Evolutionary conservation across 2,797 vertebrate species (phyloP).

Genomic region (Mionectes olivaceus): DNA sequence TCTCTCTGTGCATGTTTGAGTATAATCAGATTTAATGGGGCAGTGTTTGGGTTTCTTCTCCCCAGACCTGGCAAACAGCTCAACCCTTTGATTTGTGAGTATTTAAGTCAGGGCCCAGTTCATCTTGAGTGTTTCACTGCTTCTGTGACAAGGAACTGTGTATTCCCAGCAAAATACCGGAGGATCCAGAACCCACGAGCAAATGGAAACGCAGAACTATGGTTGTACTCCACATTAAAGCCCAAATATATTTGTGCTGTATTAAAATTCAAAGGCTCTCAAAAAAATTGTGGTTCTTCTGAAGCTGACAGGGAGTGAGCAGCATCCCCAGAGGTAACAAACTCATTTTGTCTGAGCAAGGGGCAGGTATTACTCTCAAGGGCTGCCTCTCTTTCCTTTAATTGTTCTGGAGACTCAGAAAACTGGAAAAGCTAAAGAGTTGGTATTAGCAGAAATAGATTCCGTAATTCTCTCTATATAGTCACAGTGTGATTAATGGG

Average conservation of each 20-base stretch:
- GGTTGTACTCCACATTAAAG: neutral
- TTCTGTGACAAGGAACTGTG: neutral
- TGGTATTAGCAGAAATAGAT: neutral
- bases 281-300: neutral
- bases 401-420: neutral
- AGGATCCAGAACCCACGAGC: neutral
- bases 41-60: neutral
- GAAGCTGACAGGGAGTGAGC: neutral
- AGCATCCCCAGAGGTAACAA: neutral
- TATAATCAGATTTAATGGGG: neutral
- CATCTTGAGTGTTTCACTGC: neutral
- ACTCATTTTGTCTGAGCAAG: neutral
- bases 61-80: neutral
- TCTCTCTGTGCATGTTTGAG: neutral
- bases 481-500: neutral
- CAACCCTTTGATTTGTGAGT: neutral
- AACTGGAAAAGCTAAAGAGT: neutral
- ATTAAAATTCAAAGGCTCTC: neutral
- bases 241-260: neutral
- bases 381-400: neutral
- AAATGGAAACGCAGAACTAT: fast-evolving
- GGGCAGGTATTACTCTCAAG: neutral
- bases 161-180: neutral
- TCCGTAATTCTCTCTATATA: neutral
- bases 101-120: neutral